phyloP scores from a whole-genome alignment of 2,113 vertebrate genomes.

The Toxotes jaculatrix region DNA sequence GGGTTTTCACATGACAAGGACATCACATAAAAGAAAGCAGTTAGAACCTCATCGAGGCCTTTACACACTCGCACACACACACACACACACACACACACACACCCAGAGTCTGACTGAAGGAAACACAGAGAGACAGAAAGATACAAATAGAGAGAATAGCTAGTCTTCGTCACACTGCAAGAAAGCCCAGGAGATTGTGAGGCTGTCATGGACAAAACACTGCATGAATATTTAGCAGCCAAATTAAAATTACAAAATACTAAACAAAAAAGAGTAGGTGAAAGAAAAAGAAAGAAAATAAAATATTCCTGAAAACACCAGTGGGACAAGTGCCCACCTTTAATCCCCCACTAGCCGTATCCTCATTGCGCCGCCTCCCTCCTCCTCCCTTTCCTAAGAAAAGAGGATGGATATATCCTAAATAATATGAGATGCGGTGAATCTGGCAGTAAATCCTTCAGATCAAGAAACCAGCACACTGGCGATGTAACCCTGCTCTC shows the following conservation, averaged over 20 bases:
- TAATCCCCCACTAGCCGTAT: slow-evolving; percentile 60
- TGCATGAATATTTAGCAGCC: slow-evolving; percentile 85
- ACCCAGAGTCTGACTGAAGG: slow-evolving; percentile 45
- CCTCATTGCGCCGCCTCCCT: slow-evolving; percentile 30
- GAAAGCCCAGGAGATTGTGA: slow-evolving; percentile 80
- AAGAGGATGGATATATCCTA: slow-evolving; percentile 60
- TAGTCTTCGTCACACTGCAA: slow-evolving; percentile 70
- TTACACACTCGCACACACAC: slow-evolving; percentile 24
- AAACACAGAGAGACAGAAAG: slow-evolving; percentile 64
- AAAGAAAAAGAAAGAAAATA: slow-evolving; percentile 66
- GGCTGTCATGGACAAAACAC: slow-evolving; percentile 83
- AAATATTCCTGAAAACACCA: slow-evolving; percentile 78
- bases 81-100: slow-evolving; percentile 10
- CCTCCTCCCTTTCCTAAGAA: slow-evolving; percentile 39
- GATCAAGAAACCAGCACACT: slow-evolving; percentile 63
- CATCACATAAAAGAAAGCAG: slow-evolving; percentile 60
- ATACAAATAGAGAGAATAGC: slow-evolving; percentile 73
- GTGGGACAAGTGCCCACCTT: slow-evolving; percentile 73
- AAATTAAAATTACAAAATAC: slow-evolving; percentile 85
- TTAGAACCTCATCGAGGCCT: slow-evolving; percentile 33
- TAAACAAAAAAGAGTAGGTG: slow-evolving; percentile 73
- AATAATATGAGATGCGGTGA: slow-evolving; percentile 69
- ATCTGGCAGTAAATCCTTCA: slow-evolving; percentile 52
- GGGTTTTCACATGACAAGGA: slow-evolving; percentile 62
- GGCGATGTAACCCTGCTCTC: slow-evolving; percentile 43